Evolutionary conservation across 2,888 invertebrate genomes (phyloP).

Genomic region (Eretmocerus hayati): DNA sequence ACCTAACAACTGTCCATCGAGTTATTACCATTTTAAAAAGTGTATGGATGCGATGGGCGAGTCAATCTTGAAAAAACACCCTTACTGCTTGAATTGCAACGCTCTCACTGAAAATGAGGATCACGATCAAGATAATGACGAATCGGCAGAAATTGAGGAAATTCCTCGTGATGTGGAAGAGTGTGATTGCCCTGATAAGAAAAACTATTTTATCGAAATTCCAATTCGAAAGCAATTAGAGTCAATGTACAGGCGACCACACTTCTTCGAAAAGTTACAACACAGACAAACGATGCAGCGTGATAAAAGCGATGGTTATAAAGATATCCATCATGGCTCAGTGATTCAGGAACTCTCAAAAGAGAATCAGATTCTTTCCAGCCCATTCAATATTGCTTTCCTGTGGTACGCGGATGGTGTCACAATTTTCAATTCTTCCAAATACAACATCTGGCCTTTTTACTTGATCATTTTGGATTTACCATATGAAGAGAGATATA

Average conservation of each 20-base stretch:
- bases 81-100: background rate
- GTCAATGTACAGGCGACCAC: background rate
- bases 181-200: background rate
- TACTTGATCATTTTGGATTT: slow-evolving; percentile 21
- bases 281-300: background rate
- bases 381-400: background rate
- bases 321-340: slow-evolving; percentile 3
- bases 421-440: slow-evolving; percentile 18
- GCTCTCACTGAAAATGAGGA: background rate
- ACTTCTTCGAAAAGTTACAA: background rate
- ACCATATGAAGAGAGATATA: slow-evolving; percentile 12
- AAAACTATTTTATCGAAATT: slow-evolving; percentile 7
- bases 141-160: background rate
- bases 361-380: background rate
- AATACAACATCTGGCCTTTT: slow-evolving; percentile 20
- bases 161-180: too few relatives aligned
- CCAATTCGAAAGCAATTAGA: background rate
- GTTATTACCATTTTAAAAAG: background rate
- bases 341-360: slow-evolving; percentile 4
- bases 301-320: background rate
- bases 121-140: background rate
- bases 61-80: background rate
- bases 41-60: background rate
- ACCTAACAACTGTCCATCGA: background rate
- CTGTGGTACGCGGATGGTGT: slow-evolving; percentile 18